Evolutionary conservation across 1,140 invertebrate species (phyloP).

Genomic region (Calycopis cecrops): DNA sequence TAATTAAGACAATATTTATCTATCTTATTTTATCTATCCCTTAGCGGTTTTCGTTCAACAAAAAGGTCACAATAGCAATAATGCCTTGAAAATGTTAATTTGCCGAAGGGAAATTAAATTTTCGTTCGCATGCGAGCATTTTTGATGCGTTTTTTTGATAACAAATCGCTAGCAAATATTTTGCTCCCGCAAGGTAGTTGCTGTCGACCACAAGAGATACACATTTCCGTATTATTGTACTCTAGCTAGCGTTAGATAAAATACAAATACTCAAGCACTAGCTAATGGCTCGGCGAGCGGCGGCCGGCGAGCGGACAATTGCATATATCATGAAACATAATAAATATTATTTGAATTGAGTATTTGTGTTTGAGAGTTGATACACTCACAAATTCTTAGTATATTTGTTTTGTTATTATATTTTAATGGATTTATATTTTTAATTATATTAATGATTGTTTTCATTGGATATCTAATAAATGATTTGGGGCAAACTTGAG

Average conservation of each 20-base stretch:
- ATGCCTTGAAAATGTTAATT: conserved; percentile 37
- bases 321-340: conserved; percentile 35
- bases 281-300: neutral
- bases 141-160: conserved; percentile 34
- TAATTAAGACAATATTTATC: conserved; percentile 27
- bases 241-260: conserved; percentile 40
- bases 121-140: conserved; percentile 34
- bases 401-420: conserved; percentile 70
- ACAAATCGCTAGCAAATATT: conserved; percentile 2
- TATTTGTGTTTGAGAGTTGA: conserved; percentile 57
- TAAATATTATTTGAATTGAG: conserved; percentile 40
- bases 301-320: conserved; percentile 28
- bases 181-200: neutral
- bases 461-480: conserved; percentile 43
- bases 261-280: conserved; percentile 64
- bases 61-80: conserved; percentile 37
- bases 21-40: conserved; percentile 11
- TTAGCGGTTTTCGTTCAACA: conserved; percentile 10
- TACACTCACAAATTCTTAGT: conserved; percentile 13
- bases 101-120: conserved; percentile 52
- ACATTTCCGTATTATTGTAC: conserved; percentile 5
- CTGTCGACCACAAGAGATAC: neutral
- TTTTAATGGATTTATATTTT: conserved; percentile 68
- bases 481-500: conserved; percentile 24
- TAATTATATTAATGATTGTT: conserved; percentile 58